A percentile compares a stretch with the other conserved stretches of the same genome.
Evolutionary conservation across 2,888 invertebrate genomes (phyloP).

Genomic region (Enchytraeus crypticus): DNA sequence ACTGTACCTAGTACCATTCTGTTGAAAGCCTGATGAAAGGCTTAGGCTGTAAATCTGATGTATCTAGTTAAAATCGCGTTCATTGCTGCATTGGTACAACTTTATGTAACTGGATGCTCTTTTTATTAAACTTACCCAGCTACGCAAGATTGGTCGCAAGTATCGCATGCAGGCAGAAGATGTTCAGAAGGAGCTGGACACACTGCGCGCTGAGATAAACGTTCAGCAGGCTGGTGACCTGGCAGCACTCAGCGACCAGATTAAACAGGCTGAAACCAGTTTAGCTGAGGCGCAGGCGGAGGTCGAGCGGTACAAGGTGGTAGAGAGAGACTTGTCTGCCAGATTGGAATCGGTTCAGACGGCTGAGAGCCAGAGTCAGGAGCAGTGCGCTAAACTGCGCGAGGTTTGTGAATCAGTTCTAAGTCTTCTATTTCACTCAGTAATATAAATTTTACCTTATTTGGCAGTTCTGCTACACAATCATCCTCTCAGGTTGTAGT

Average conservation of each 20-base stretch:
- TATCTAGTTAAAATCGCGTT: not conserved
- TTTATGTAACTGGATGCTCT: not conserved
- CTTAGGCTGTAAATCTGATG: not conserved
- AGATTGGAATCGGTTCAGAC: slow-evolving; percentile 5
- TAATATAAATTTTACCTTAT: not conserved
- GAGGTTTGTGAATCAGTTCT: not conserved
- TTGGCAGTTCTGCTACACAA: too few relatives aligned
- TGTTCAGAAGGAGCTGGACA: slow-evolving; percentile 19
- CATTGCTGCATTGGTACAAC: not conserved
- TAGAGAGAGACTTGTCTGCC: not conserved
- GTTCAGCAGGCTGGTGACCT: not conserved
- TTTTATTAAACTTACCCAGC: slow-evolving; percentile 29
- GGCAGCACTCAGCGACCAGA: slow-evolving; percentile 35
- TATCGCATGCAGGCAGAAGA: slow-evolving; percentile 83
- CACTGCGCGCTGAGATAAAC: slow-evolving; percentile 10
- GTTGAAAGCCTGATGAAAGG: too few relatives aligned
- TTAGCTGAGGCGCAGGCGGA: slow-evolving; percentile 23
- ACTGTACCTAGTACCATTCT: too few relatives aligned
- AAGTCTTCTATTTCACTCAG: too few relatives aligned
- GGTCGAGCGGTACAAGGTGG: not conserved
- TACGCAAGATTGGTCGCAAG: slow-evolving; percentile 79
- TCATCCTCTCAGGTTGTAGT: too few relatives aligned
- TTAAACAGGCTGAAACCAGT: slow-evolving; percentile 8
- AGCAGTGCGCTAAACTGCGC: slow-evolving; percentile 1
- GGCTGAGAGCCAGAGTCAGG: slow-evolving; percentile 1